phyloP scores from a whole-genome alignment of 2,113 vertebrate species.

The Xiphias gladius region DNA sequence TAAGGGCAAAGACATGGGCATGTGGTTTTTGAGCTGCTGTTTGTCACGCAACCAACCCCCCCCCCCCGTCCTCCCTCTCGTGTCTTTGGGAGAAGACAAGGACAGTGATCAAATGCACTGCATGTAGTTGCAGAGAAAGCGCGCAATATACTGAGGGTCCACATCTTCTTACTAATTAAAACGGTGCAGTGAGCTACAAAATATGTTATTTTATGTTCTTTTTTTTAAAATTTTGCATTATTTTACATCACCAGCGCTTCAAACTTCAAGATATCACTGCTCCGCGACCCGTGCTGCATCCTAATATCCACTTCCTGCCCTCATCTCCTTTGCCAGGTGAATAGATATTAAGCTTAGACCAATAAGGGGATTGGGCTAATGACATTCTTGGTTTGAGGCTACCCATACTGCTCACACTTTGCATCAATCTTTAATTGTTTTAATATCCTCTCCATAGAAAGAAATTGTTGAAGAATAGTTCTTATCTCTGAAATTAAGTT shows the following conservation, averaged over 20 bases:
- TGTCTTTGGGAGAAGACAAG: conserved; percentile 14
- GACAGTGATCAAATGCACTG: conserved; percentile 11
- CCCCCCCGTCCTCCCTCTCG: not conserved
- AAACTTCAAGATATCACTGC: not conserved
- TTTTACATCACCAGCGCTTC: not conserved
- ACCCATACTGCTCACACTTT: not conserved
- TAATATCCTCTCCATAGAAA: not conserved
- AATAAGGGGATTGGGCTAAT: not conserved
- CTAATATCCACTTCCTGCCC: not conserved
- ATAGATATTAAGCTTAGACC: not conserved
- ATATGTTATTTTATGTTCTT: too few relatives aligned
- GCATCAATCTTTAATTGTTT: conserved; percentile 19
- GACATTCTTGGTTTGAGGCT: not conserved
- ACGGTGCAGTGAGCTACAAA: not conserved
- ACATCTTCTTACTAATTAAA: not conserved
- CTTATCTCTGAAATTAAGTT: too few relatives aligned
- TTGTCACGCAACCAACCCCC: conserved; percentile 57
- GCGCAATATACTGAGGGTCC: too few relatives aligned
- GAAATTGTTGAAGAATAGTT: not conserved
- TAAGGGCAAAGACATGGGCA: conserved; percentile 26
- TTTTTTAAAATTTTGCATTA: not conserved
- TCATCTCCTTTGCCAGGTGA: not conserved
- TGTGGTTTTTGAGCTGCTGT: conserved; percentile 40
- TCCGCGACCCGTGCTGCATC: not conserved
- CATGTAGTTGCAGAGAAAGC: not conserved